Base-by-base conservation (phyloP, 35 echinoderm and acorn worm genomes). In the Apostichopus japonicus region DNA sequence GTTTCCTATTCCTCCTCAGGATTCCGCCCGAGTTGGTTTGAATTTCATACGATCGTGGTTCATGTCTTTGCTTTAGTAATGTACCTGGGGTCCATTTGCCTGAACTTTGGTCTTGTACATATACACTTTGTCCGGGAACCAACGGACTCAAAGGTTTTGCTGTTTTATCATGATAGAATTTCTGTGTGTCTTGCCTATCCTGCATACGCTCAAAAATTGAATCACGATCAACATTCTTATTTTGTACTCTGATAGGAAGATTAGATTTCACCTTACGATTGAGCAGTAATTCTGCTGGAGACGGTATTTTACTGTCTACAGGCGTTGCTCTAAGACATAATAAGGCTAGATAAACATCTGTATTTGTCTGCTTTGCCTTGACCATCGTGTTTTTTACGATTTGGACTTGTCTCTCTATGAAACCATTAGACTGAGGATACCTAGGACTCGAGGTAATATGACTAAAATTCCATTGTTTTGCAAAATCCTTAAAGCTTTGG, bases 401-500 rank as follows among this genome's bases (percentile, higher is more conserved):
- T 91, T 96, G 87, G 0, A 94, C 72, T 55, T 81, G 77, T n/a
- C 95, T 55, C 56, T 88, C 95, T 5, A 94, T 90, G 16, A 96
- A 91, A 63, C 95, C 90, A 78, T 96, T 94, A 8, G 79, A 94
- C 72, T 90, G 83, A 7, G 93, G 91, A 24, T 94, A 93, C 19
- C 78, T 59, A 2, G 90, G 93, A 52, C 77, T 92, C 57, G 93
- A 96, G 5, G 91, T 94, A 6, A 96, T 78, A 63, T 95, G 94
- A 6, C 90, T 76, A 62, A 95, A 90, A 14, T 58, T 55, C 91
- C 86, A 94, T 33, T 83, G 14, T 6, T 83, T 22, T 17, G 93
- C 65, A 88, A 94, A 96, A 2, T 94, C 5, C 22, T 86, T 81
- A 83, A 86, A 96, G 0, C 16, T 17, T 10, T 51, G 14, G 22